Conservation (phyloP, 1,140 invertebrate species). For the Zaprionus vittiger region DNA sequence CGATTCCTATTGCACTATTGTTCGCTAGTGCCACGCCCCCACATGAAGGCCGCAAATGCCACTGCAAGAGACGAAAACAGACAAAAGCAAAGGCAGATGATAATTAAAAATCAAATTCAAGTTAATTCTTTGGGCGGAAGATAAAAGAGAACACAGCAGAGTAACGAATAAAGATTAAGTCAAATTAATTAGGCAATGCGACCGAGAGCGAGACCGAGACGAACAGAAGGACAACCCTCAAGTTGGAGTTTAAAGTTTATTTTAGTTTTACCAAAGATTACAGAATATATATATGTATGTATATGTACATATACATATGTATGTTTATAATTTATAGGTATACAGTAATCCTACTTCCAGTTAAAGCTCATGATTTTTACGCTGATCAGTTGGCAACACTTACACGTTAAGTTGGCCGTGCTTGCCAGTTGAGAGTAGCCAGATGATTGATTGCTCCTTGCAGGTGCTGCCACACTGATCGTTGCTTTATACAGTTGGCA, state of each 20-base stretch:
- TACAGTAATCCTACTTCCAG: too few species aligned
- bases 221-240: background rate
- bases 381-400: background rate
- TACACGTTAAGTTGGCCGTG: background rate
- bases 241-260: background rate
- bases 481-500: background rate
- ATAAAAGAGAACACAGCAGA: background rate
- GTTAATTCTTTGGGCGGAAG: slow-evolving; percentile 12
- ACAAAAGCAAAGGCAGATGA: slow-evolving; percentile 18
- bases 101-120: slow-evolving; percentile 50
- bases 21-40: slow-evolving; percentile 33
- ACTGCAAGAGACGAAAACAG: slow-evolving; percentile 18
- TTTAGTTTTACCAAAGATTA: background rate
- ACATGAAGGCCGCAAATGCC: slow-evolving; percentile 21
- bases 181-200: background rate
- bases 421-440: background rate
- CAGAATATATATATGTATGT: too few species aligned
- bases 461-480: background rate
- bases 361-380: background rate
- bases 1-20: slow-evolving; percentile 31
- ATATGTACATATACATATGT: too few species aligned
- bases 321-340: too few species aligned
- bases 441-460: background rate
- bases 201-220: background rate
- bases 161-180: background rate